Evolutionary conservation across 2,888 invertebrate genomes (phyloP).

Genomic region (Mellilla xanthometata): DNA sequence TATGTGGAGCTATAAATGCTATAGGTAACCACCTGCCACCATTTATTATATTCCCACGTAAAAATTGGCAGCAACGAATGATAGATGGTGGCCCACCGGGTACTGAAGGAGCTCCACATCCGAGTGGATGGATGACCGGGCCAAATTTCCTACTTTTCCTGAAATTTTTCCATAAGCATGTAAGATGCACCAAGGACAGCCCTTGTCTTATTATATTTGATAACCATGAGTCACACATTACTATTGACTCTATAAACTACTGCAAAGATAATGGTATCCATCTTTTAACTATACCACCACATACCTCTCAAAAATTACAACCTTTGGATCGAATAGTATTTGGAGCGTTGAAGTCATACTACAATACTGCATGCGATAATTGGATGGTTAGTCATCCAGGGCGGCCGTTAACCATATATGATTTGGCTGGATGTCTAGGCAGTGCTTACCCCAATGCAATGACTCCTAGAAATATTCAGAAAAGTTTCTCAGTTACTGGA

Average conservation of each 20-base stretch:
- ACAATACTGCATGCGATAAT: slow-evolving; percentile 24
- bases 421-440: slow-evolving; percentile 35
- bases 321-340: slow-evolving; percentile 48
- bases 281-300: slow-evolving; percentile 48
- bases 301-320: slow-evolving; percentile 27
- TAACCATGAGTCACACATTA: slow-evolving; percentile 39
- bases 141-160: slow-evolving; percentile 38
- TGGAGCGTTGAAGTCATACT: slow-evolving; percentile 30
- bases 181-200: slow-evolving; percentile 33
- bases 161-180: slow-evolving; percentile 41
- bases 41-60: slow-evolving; percentile 15
- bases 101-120: slow-evolving; percentile 38
- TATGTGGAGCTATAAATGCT: slow-evolving; percentile 11
- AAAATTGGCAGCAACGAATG: slow-evolving; percentile 22
- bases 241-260: slow-evolving; percentile 36
- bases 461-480: slow-evolving; percentile 34
- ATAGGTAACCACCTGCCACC: slow-evolving; percentile 12
- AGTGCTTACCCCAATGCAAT: slow-evolving; percentile 30
- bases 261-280: slow-evolving; percentile 50
- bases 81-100: slow-evolving; percentile 46
- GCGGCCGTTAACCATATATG: slow-evolving; percentile 45
- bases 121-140: slow-evolving; percentile 46
- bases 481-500: slow-evolving; percentile 39
- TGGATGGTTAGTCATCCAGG: slow-evolving; percentile 50
- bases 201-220: slow-evolving; percentile 40